Base-by-base conservation (phyloP, 2,113 vertebrate species). In the Bettongia penicillata region DNA sequence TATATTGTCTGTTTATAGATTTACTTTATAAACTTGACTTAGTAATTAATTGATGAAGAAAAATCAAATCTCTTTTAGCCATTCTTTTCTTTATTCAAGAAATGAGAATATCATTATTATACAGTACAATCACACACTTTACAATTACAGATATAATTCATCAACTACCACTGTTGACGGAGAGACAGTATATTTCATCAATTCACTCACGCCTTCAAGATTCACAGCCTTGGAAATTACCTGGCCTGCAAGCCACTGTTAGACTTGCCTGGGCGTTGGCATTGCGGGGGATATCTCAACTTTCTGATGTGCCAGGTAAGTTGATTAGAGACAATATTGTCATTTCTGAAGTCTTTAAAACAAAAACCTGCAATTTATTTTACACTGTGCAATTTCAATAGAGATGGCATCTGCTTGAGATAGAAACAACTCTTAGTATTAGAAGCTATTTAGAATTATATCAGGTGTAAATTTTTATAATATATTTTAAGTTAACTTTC, bases 251-350 rank as follows among this genome's bases (percentile, higher is more conserved):
- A 97, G 99, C 99, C 61, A 99, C 99, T 90, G 99, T 99, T 94
- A 98, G 99, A 68, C 98, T 99, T 97, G 99, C 99, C 28, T 99
- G 99, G 99, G 99, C 99, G 0, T 98, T 99, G 95, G 99, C 99
- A 1, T 97, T 99, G 31, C 98, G 99, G 97, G 99, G 99, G 11
- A 98, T 99, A 91, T 99, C 99, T 93, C 99, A 99, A 90, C 98
- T 99, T 0, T 99, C 99, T 0, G 99, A 99, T 95, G 99, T 99
- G 94, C 99, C 99, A 97, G 99, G 99, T 99, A 98, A 98, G 93
- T 96, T 90, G 53, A 23, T 55, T 92, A 11, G 91, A n/a, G 84
- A 25, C 53, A 23, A 43, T 94, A 77, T 90, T 43, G 10, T 57
- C 91, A 47, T 47, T 43, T 84, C n/a, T 84, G 37, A 84, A 84